These are phyloP conservation scores for Anisognathus igniventris DNA, from an alignment of 2,797 vertebrate genomes.

Conservation along the genomic window DNA sequence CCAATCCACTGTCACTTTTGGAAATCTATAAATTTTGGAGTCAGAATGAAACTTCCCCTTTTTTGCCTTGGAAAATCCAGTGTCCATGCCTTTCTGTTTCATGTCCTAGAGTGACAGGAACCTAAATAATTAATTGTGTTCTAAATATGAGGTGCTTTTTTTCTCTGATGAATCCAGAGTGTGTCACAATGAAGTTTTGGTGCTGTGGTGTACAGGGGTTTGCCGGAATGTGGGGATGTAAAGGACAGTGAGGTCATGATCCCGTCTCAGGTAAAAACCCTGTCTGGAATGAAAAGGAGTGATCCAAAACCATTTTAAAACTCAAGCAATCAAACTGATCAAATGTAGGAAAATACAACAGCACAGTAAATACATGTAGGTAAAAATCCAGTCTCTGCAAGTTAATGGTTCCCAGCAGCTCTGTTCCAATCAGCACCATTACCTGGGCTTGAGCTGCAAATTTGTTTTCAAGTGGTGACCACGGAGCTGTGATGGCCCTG, in stretches of 20 bases:
- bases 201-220: not conserved
- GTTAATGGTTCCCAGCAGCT: not conserved
- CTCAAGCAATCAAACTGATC: not conserved
- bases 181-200: not conserved
- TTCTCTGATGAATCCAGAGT: rapidly evolving
- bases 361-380: not conserved
- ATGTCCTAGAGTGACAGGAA: not conserved
- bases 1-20: too few species aligned
- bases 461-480: not conserved
- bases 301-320: not conserved
- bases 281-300: not conserved
- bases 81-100: too few species aligned
- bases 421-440: rapidly evolving
- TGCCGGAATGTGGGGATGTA: not conserved
- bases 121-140: not conserved
- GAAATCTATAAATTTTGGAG: too few species aligned
- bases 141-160: not conserved
- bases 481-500: not conserved
- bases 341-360: not conserved
- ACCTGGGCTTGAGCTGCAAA: not conserved
- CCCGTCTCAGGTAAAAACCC: not conserved
- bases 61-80: too few species aligned
- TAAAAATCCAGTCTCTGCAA: not conserved
- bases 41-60: too few species aligned
- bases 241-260: not conserved